Base-by-base conservation (phyloP, 2,113 vertebrate species). In the Rutilus rutilus region DNA sequence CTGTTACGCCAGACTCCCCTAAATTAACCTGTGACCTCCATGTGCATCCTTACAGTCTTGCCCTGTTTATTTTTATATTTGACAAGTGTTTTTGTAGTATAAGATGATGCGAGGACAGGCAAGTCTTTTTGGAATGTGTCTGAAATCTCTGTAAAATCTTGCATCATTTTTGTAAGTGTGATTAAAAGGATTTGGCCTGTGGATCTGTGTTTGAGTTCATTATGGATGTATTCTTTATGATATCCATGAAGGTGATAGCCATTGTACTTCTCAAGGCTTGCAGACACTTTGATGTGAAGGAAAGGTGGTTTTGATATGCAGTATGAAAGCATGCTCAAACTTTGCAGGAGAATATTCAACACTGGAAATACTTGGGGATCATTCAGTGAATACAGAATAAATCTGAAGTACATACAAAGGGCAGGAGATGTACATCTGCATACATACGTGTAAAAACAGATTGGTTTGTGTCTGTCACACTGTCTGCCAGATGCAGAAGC, bases 21-120 rank as follows among this genome's bases (percentile, higher is more conserved):
- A 25, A 78, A n/a, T 59, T n/a, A 39, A 78, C 17, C 4, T 33
- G 15, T 30, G 47, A 36, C 12, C 6, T 78, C 21, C 42, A 47
- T 6, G 9, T 27, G 5, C 33, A 33, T 33, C 62, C 62, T 78
- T 76, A n/a, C 52, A n/a, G 39, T 27, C 36, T 39, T 87, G 54
- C 33, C 17, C 39, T 86, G 75, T 86, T 89, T 86, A 57, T 93
- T 93, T 87, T 91, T 92, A 90, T 88, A 91, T 96, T 92, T 94
- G 91, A 89, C 91, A 91, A 82, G 15, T 69, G 90, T 92, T 90
- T 57, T 93, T 95, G 89, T 95, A 93, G 91, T 88, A 85, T 78
- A 89, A 82, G 71, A 89, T 78, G 84, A 88, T 62, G 11, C 65
- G 67, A 82, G 60, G 23, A 52, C 65, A 74, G 76, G 62, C 76